Evolutionary conservation across 2,888 invertebrate species (phyloP).

Genomic region (Pandemis cinnamomeana): DNA sequence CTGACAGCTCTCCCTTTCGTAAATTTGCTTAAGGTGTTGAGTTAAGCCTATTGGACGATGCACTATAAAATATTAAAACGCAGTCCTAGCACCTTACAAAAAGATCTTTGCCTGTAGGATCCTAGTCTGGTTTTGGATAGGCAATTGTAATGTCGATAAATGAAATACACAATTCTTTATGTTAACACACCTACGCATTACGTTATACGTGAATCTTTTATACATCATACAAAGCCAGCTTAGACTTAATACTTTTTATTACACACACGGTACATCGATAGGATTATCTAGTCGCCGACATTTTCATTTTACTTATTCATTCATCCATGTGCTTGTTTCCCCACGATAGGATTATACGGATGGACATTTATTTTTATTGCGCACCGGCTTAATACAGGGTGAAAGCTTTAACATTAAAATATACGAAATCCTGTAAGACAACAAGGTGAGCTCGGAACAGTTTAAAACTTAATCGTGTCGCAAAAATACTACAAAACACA

Average conservation of each 20-base stretch:
- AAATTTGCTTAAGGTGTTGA: constrained; percentile 41
- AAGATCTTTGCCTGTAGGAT: too few relatives aligned
- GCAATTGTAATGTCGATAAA: too few relatives aligned
- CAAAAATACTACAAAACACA: constrained; percentile 74
- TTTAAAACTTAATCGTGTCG: constrained; percentile 42
- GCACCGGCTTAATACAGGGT: constrained; percentile 28
- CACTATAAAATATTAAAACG: not conserved
- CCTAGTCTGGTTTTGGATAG: too few relatives aligned
- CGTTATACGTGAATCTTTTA: not conserved
- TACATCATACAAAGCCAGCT: not conserved
- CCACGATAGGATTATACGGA: constrained; percentile 36
- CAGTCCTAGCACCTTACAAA: too few relatives aligned
- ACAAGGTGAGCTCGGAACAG: constrained; percentile 36
- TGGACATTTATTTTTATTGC: constrained; percentile 37
- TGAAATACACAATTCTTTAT: not conserved
- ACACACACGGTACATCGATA: constrained; percentile 19
- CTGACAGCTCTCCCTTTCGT: constrained; percentile 58
- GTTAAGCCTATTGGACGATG: not conserved
- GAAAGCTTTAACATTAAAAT: constrained; percentile 19
- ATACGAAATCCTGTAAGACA: constrained; percentile 32
- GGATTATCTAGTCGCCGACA: constrained; percentile 41
- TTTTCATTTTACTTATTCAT: constrained; percentile 41
- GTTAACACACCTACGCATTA: not conserved
- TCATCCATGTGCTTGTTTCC: constrained; percentile 37
- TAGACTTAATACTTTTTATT: constrained; percentile 20